Conservation (phyloP, 2,888 invertebrate genomes). For the Brenthis hecate region DNA sequence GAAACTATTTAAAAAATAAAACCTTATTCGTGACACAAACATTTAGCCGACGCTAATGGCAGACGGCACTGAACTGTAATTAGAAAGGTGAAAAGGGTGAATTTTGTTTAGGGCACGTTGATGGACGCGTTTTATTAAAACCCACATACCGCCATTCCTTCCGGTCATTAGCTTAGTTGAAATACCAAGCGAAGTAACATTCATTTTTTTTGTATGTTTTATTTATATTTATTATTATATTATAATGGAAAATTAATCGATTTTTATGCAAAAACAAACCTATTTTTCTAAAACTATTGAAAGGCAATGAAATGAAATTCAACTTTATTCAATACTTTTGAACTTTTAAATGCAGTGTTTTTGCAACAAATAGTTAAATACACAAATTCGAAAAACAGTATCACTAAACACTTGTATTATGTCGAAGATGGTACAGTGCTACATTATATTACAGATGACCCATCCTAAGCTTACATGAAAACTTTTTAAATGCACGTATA, state of each 20-base stretch:
- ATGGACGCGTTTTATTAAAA: slow-evolving; percentile 22
- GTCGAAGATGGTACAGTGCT: too few relatives aligned
- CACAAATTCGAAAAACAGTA: too few relatives aligned
- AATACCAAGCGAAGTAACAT: slow-evolving; percentile 1
- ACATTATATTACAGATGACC: too few relatives aligned
- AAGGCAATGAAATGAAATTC: too few relatives aligned
- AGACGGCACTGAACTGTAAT: slow-evolving; percentile 22
- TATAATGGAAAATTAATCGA: not conserved
- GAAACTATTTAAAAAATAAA: not conserved
- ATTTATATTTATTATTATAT: not conserved
- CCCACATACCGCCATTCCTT: slow-evolving; percentile 19
- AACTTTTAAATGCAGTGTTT: too few relatives aligned
- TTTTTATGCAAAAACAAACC: too few relatives aligned
- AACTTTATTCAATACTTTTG: too few relatives aligned
- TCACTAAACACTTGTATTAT: too few relatives aligned
- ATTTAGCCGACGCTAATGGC: slow-evolving; percentile 11
- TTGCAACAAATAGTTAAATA: too few relatives aligned
- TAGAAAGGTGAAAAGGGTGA: slow-evolving; percentile 17
- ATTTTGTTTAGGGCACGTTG: slow-evolving; percentile 20
- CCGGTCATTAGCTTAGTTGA: slow-evolving; percentile 6
- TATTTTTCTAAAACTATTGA: too few relatives aligned
- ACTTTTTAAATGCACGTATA: too few relatives aligned
- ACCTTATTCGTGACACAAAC: slow-evolving; percentile 15
- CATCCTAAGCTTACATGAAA: too few relatives aligned
- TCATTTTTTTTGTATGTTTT: not conserved